A percentile compares a stretch with the other conserved stretches of the same genome.
Conservation (phyloP, 2,113 vertebrate species). For the Barbus barbus region DNA sequence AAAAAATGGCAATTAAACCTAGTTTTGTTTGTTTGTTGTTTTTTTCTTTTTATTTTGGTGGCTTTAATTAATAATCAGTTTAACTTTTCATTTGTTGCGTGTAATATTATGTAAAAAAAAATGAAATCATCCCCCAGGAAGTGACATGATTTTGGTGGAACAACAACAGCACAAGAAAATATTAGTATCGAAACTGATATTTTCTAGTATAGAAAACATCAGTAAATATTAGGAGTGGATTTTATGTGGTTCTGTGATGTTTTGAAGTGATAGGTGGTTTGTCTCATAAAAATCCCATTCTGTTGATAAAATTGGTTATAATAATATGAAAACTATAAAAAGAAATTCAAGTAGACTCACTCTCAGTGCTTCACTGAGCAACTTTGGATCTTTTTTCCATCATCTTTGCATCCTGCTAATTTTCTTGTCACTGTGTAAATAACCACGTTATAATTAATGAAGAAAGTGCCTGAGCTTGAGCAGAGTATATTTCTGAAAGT, state of each 20-base stretch:
- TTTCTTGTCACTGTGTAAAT: constrained; percentile 11
- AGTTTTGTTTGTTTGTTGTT: too few relatives aligned
- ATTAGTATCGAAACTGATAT: too few relatives aligned
- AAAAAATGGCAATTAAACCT: too few relatives aligned
- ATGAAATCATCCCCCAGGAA: background rate
- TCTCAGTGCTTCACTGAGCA: background rate
- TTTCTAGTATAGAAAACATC: too few relatives aligned
- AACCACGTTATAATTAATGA: background rate
- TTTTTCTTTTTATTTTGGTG: too few relatives aligned
- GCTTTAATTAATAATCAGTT: background rate
- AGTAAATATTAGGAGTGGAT: background rate
- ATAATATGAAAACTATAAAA: background rate
- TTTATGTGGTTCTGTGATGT: background rate
- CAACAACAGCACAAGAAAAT: background rate
- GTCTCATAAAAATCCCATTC: background rate
- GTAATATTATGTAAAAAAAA: background rate
- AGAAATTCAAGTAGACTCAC: background rate
- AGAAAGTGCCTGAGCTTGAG: background rate
- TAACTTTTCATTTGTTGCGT: background rate
- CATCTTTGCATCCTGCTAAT: background rate
- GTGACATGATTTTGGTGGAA: background rate
- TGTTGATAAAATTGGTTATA: background rate
- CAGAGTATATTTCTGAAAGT: background rate
- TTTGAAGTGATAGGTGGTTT: background rate
- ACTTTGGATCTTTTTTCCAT: background rate